These are phyloP conservation scores for Drosophila saltans DNA, from an alignment of 1,140 invertebrate genomes.

Conservation along the genomic window DNA sequence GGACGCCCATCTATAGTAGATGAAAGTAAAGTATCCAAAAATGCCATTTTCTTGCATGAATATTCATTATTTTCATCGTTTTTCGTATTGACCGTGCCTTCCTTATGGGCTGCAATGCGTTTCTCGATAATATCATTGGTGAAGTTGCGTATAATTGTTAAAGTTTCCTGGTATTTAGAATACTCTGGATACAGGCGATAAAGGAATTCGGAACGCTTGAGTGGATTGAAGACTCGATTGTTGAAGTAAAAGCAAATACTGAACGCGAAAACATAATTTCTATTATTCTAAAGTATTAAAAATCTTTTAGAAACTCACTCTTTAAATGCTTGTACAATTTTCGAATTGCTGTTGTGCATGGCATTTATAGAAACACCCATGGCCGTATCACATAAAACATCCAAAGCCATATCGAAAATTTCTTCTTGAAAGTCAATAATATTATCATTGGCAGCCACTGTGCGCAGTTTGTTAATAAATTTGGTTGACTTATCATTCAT, in stretches of 20 bases:
- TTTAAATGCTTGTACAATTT: constrained; percentile 71
- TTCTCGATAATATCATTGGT: constrained; percentile 76
- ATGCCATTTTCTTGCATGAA: constrained; percentile 64
- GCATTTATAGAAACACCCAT: constrained; percentile 79
- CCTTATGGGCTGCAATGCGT: constrained; percentile 51
- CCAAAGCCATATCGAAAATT: constrained; percentile 67
- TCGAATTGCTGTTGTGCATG: constrained; percentile 60
- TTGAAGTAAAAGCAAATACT: constrained; percentile 75
- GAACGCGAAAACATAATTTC: background rate
- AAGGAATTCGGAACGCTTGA: constrained; percentile 53
- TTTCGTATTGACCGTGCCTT: background rate
- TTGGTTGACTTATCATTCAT: constrained; percentile 88
- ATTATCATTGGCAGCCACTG: constrained; percentile 44
- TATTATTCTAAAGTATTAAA: no score
- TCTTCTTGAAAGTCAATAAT: constrained; percentile 74
- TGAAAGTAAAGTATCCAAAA: constrained; percentile 72
- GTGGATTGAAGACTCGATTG: constrained; percentile 63
- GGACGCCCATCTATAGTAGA: constrained; percentile 84
- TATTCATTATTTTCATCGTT: constrained; percentile 41
- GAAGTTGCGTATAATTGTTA: constrained; percentile 64
- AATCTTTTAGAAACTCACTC: constrained; percentile 41
- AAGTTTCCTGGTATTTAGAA: constrained; percentile 32
- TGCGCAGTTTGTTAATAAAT: constrained; percentile 84
- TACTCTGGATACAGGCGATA: constrained; percentile 57
- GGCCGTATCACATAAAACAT: constrained; percentile 78